phyloP scores from a whole-genome alignment of 2,888 invertebrate genomes.

The Chouioia cunea region DNA sequence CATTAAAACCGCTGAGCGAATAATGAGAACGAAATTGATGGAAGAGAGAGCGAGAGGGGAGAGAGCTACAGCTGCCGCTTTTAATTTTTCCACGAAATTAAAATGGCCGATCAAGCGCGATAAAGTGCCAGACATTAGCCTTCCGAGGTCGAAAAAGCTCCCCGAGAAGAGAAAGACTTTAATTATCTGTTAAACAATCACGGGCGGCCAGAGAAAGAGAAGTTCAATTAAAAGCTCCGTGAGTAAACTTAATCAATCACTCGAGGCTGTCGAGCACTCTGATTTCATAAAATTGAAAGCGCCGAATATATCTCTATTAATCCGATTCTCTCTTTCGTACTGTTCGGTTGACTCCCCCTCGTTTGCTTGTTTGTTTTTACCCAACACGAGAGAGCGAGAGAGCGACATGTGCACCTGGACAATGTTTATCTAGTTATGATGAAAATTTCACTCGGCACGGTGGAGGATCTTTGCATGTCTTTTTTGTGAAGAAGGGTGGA shows the following conservation, averaged over 20 bases:
- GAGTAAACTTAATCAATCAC: constrained; percentile 46
- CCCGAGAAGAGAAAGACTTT: constrained; percentile 2
- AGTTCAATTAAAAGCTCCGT: constrained; percentile 38
- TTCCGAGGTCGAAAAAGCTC: too few relatives aligned
- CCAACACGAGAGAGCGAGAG: background rate
- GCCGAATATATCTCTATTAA: constrained; percentile 45
- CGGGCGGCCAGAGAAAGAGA: constrained; percentile 16
- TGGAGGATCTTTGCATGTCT: constrained; percentile 13
- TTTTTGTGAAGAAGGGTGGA: background rate
- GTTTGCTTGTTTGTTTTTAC: constrained; percentile 12
- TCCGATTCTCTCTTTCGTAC: constrained; percentile 35
- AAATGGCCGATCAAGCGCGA: too few relatives aligned
- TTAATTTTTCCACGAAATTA: too few relatives aligned
- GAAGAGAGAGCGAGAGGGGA: too few relatives aligned
- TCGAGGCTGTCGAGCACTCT: constrained; percentile 19
- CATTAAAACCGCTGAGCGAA: constrained; percentile 16
- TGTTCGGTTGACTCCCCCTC: constrained; percentile 4
- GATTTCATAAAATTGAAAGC: constrained; percentile 41
- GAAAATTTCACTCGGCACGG: constrained; percentile 51
- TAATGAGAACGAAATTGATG: too few relatives aligned
- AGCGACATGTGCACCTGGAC: background rate
- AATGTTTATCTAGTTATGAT: constrained; percentile 41
- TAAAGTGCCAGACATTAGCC: too few relatives aligned
- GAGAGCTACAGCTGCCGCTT: too few relatives aligned
- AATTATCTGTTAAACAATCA: constrained; percentile 43